These are phyloP conservation scores for Chamaea fasciata DNA, from an alignment of 2,113 vertebrate genomes.

Conservation along the genomic window DNA sequence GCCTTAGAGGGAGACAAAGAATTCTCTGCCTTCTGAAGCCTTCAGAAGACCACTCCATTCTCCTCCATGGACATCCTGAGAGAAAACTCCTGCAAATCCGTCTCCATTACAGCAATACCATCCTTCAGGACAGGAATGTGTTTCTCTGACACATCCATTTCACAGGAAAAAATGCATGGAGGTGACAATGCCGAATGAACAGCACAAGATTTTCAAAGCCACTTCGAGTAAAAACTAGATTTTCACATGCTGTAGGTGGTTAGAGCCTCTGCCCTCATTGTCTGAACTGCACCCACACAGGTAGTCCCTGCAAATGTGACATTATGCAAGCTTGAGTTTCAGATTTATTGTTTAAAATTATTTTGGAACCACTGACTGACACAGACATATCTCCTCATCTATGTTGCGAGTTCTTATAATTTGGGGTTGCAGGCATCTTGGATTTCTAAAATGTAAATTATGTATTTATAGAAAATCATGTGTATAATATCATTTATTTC, in stretches of 20 bases:
- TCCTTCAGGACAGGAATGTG: not conserved
- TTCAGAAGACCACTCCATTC: not conserved
- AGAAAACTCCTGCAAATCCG: not conserved
- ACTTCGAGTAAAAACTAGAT: not conserved
- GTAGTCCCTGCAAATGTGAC: not conserved
- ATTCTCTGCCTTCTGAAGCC: not conserved
- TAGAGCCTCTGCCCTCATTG: not conserved
- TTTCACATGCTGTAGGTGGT: not conserved
- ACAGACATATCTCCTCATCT: not conserved
- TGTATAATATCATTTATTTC: not conserved
- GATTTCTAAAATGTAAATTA: not conserved
- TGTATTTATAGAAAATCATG: not conserved
- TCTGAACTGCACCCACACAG: not conserved
- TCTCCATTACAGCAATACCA: not conserved
- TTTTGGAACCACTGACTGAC: not conserved
- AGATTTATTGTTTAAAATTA: constrained; percentile 7
- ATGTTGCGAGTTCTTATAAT: not conserved
- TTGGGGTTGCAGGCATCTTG: not conserved
- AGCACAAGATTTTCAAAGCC: not conserved
- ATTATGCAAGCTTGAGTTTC: not conserved
- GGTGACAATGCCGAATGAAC: not conserved
- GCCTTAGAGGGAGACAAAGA: not conserved
- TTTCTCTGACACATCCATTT: not conserved
- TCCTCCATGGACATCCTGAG: not conserved
- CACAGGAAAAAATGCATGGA: not conserved